Evolutionary conservation across 2,113 vertebrate genomes (phyloP).

Genomic region (Etheostoma cragini): DNA sequence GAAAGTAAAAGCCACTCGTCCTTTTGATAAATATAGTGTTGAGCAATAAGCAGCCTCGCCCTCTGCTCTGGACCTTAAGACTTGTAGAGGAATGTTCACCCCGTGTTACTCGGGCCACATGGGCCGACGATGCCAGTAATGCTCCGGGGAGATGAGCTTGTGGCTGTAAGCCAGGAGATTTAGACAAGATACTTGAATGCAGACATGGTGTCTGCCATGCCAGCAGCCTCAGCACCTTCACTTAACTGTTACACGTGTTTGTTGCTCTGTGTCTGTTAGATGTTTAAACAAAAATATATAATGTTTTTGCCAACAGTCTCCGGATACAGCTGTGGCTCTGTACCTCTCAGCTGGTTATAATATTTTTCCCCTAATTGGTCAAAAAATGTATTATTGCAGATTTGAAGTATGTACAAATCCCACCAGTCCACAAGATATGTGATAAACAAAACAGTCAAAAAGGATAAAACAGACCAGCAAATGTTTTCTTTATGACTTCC

Average conservation of each 20-base stretch:
- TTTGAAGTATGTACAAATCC: slow-evolving; percentile 38
- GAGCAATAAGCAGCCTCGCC: slow-evolving; percentile 56
- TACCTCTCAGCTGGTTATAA: slow-evolving; percentile 5
- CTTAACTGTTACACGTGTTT: slow-evolving; percentile 5
- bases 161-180: slow-evolving; percentile 63
- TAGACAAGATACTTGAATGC: slow-evolving; percentile 62
- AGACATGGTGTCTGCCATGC: slow-evolving; percentile 57
- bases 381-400: slow-evolving; percentile 3
- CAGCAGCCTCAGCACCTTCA: slow-evolving; percentile 4
- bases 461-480: slow-evolving; percentile 1
- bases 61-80: slow-evolving; percentile 62
- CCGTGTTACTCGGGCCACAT: slow-evolving; percentile 51
- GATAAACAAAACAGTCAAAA: neutral
- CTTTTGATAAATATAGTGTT: slow-evolving; percentile 79
- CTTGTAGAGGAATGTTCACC: slow-evolving; percentile 72
- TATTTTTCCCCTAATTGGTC: neutral
- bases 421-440: neutral
- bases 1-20: slow-evolving; percentile 55
- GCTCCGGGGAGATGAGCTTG: slow-evolving; percentile 56
- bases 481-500: slow-evolving; percentile 28
- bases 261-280: neutral
- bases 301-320: neutral
- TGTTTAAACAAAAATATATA: neutral
- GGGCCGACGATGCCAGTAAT: slow-evolving; percentile 62
- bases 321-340: slow-evolving; percentile 1